phyloP scores from a whole-genome alignment of 2,888 invertebrate genomes.

The Torymus tubicola region DNA sequence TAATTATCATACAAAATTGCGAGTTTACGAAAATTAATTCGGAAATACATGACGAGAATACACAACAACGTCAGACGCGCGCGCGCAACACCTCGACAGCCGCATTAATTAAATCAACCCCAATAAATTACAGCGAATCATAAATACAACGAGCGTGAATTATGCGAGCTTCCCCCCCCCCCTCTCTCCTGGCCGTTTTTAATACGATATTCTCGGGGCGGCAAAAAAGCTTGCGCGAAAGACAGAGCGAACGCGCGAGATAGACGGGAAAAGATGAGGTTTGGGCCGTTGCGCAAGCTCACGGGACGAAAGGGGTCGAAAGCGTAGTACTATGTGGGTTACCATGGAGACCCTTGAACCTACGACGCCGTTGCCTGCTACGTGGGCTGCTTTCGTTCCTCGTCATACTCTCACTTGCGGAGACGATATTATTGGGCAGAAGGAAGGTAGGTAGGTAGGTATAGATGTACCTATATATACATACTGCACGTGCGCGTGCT shows the following conservation, averaged over 20 bases:
- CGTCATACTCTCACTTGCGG: not conserved
- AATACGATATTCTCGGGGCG: conserved; percentile 19
- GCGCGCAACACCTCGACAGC: too few species aligned
- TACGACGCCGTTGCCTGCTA: not conserved
- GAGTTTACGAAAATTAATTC: too few species aligned
- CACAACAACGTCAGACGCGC: too few species aligned
- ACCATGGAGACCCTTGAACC: conserved; percentile 42
- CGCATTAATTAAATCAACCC: not conserved
- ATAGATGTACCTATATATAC: too few species aligned
- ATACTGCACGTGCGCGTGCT: too few species aligned
- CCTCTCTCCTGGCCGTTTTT: conserved; percentile 33
- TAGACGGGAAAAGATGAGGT: too few species aligned
- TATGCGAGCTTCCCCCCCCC: not conserved
- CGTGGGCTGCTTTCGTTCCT: conserved; percentile 28
- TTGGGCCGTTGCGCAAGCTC: not conserved
- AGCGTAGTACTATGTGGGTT: conserved; percentile 35
- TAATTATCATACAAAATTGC: too few species aligned
- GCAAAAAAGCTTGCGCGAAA: too few species aligned
- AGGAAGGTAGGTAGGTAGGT: too few species aligned
- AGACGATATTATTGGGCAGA: conserved; percentile 46
- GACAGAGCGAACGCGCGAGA: too few species aligned
- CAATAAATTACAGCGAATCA: conserved; percentile 2
- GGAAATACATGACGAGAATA: too few species aligned
- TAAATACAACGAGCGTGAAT: not conserved
- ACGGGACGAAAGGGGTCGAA: conserved; percentile 16